Evolutionary conservation across 2,888 invertebrate genomes (phyloP).

Genomic region (Patella ulyssiponensis): DNA sequence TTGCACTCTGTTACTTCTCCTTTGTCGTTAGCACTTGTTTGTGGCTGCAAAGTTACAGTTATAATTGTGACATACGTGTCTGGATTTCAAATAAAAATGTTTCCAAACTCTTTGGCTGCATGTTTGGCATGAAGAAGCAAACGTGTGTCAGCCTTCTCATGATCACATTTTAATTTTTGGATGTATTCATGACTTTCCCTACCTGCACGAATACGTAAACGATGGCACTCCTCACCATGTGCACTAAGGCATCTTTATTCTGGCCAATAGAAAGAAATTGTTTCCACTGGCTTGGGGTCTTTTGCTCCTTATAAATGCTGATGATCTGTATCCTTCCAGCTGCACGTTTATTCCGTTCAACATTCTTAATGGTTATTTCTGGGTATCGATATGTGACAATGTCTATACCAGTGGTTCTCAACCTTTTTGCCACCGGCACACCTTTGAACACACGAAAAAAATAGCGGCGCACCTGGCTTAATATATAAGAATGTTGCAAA

Average conservation of each 20-base stretch:
- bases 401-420: no score
- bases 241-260: not conserved
- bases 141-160: not conserved
- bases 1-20: no score
- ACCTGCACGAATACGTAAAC: not conserved
- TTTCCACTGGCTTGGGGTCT: not conserved
- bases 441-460: no score
- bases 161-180: not conserved
- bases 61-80: not conserved
- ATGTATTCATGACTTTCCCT: not conserved
- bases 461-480: no score
- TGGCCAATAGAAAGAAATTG: not conserved
- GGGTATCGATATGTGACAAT: not conserved
- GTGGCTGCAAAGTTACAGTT: not conserved
- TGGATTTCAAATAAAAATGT: not conserved
- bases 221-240: not conserved
- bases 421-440: no score
- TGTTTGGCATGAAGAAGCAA: not conserved
- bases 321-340: not conserved
- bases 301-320: not conserved
- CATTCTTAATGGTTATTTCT: not conserved
- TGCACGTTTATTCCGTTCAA: not conserved
- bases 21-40: not conserved
- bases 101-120: not conserved
- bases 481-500: no score